Base-by-base conservation (phyloP, 2,888 invertebrate genomes). In the Tipula confusa region DNA sequence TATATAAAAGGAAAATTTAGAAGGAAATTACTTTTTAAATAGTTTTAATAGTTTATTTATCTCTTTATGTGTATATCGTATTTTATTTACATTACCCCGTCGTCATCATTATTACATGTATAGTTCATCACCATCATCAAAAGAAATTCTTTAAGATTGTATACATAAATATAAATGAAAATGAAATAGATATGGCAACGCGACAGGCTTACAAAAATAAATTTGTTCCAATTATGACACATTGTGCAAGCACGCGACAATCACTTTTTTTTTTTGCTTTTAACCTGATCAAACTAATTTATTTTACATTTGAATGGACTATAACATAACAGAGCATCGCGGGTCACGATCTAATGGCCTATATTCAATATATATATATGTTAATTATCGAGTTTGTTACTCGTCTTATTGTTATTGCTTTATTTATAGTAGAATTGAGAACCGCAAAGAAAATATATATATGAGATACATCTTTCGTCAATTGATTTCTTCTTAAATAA, bases 301-400 rank as follows among this genome's bases (percentile, higher is more conserved):
- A 64, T 2, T 64, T 13, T 13, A 38, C 13, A 38, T 43, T 64
- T 24, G 9, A 24, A 64, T 9, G 18, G 64, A 24, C 64, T 64
- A 64, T 24, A 43, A n/a, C 15, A 24, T 24, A n/a, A 64, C 18
- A n/a, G 9, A 9, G 18, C 24, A 64, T 9, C 64, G n/a, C n/a
- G 64, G 64, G 24, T 24, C 64, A 64, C 4, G 64, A 64, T 24
- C 64, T 24, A 64, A 64, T 24, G 64, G 64, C 64, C 18, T 64
- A 64, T 24, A 64, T 64, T 64, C 64, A 64, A 64, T 64, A n/a
- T n/a, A n/a, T n/a, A n/a, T n/a, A n/a, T n/a, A 64, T 64, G 64
- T 64, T 64, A 64, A 64, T 64, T 43, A 43, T 43, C 43, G n/a
- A 6, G 6, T 36, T 9, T 36, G 36, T 36, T 9, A 9, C 11